Evolutionary conservation across 2,113 vertebrate species (phyloP).

Genomic region (Chaetorhynchus papuensis): DNA sequence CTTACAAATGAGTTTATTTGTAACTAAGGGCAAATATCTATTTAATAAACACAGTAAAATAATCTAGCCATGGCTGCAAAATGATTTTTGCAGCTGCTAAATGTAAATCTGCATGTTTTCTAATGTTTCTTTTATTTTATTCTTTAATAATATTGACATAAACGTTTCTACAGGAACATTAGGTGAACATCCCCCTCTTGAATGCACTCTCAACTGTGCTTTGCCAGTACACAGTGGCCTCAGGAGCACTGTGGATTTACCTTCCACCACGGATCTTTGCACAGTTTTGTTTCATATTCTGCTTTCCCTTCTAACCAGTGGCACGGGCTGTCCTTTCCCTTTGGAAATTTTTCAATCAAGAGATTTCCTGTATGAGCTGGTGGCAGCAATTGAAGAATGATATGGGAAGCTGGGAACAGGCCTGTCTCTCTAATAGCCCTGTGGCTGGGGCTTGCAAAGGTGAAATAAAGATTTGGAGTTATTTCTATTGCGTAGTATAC

Average conservation of each 20-base stretch:
- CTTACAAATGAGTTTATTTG: not conserved
- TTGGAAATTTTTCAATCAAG: not conserved
- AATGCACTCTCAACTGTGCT: not conserved
- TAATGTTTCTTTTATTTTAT: not conserved
- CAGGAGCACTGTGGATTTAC: not conserved
- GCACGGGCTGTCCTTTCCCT: not conserved
- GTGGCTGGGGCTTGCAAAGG: not conserved
- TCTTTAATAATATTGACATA: not conserved
- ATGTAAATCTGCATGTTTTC: not conserved
- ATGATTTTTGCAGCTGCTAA: not conserved
- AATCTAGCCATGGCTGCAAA: not conserved
- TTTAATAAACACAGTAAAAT: not conserved
- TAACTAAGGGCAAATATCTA: not conserved
- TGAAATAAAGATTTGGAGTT: not conserved
- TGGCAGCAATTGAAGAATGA: not conserved
- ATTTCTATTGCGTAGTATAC: not conserved
- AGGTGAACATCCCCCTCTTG: not conserved
- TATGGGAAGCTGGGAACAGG: not conserved
- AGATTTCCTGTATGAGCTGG: not conserved
- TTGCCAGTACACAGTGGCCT: not conserved
- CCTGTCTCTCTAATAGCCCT: not conserved
- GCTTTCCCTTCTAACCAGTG: not conserved
- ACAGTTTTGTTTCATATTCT: not conserved
- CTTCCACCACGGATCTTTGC: not conserved
- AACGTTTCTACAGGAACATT: not conserved